A percentile compares a stretch with the other conserved stretches of the same genome.
Conservation (phyloP, 2,888 invertebrate genomes). For the Ashinkailepas kermadecensis region DNA sequence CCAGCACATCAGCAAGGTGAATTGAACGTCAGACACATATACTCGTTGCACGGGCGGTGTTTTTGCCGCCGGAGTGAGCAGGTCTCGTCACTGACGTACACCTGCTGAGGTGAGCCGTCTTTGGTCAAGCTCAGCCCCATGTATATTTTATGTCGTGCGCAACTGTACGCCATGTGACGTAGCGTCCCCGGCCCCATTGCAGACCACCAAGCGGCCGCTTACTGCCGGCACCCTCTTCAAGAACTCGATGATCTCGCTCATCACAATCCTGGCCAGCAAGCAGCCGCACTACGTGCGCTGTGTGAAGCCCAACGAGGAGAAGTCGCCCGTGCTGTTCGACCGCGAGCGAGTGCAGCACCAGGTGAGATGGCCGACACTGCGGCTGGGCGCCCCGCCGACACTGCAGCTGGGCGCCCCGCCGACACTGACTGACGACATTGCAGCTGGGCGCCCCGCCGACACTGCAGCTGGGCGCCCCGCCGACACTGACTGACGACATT, state of each 20-base stretch:
- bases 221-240: slow-evolving; percentile 94
- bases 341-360: slow-evolving; percentile 59
- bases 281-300: slow-evolving; percentile 96
- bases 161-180: no score
- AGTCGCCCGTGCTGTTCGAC: slow-evolving; percentile 78
- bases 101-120: no score
- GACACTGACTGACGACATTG: neutral
- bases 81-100: no score
- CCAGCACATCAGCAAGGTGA: slow-evolving; percentile 71
- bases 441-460: no score
- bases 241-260: slow-evolving; percentile 84
- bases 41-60: no score
- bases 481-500: neutral
- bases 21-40: slow-evolving; percentile 29
- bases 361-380: slow-evolving; percentile 37
- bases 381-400: no score
- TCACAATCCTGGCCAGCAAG: slow-evolving; percentile 78
- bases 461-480: no score
- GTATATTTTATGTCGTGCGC: no score
- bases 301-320: slow-evolving; percentile 92
- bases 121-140: no score
- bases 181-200: slow-evolving; percentile 36
- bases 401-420: no score
- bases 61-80: no score
- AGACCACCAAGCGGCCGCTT: slow-evolving; percentile 89